Conservation (phyloP, 2,113 vertebrate species). For the Aegypius monachus region DNA sequence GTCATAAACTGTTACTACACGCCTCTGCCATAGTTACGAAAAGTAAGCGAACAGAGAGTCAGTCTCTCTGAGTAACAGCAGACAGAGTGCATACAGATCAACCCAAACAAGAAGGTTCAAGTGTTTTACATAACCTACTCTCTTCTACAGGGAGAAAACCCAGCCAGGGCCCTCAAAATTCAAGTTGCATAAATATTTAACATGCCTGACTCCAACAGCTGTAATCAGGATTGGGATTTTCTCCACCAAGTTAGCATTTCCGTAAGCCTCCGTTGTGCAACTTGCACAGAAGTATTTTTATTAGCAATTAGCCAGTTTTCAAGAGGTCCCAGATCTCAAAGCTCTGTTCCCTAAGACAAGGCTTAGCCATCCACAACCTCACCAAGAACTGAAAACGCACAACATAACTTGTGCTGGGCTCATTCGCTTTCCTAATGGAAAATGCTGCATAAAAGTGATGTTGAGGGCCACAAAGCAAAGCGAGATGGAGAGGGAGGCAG, state of each 20-base stretch:
- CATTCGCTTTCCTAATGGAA: neutral
- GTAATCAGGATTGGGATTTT: neutral
- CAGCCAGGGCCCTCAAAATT: neutral
- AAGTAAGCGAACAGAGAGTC: neutral
- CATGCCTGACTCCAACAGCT: neutral
- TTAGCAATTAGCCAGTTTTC: neutral
- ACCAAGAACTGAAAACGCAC: neutral
- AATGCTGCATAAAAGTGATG: neutral
- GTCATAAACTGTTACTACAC: conserved; percentile 32
- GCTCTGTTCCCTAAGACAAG: neutral
- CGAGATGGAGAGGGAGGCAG: rapidly evolving
- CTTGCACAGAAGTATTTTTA: neutral
- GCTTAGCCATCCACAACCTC: neutral
- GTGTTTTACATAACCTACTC: neutral
- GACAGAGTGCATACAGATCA: neutral
- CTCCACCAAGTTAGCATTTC: neutral
- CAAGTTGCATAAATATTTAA: neutral
- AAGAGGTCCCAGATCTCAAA: neutral
- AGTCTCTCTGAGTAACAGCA: neutral
- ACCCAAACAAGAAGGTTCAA: neutral
- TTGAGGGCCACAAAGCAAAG: neutral
- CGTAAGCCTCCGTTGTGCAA: neutral
- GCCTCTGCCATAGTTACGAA: neutral
- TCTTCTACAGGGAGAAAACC: neutral
- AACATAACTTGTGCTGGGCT: neutral